These are phyloP conservation scores for Atherinosoma microstoma DNA, from an alignment of 2,797 vertebrate genomes.

Conservation along the genomic window DNA sequence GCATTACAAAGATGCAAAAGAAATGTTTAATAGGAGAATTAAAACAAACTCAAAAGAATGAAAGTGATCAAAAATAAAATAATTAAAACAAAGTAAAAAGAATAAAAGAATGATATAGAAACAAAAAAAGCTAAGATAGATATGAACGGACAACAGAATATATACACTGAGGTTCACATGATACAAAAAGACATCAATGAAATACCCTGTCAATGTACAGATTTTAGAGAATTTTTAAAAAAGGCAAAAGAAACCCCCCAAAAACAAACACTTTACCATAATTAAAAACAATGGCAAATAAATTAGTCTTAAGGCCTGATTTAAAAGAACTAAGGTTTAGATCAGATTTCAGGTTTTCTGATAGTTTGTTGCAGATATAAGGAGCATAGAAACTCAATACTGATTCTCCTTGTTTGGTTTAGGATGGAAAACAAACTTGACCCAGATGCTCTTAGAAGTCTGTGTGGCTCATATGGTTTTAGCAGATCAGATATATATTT, in stretches of 20 bases:
- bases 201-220: too few relatives aligned
- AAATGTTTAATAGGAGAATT: background rate
- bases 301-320: background rate
- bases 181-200: background rate
- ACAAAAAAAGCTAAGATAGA: background rate
- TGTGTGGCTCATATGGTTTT: background rate
- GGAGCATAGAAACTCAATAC: background rate
- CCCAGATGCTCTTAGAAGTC: background rate
- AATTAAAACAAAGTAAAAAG: background rate
- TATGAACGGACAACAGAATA: background rate
- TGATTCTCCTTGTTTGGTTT: background rate
- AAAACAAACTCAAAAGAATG: background rate
- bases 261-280: too few relatives aligned
- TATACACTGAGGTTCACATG: background rate
- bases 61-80: background rate
- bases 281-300: too few relatives aligned
- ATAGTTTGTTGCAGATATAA: background rate
- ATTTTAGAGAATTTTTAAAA: background rate
- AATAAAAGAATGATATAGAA: background rate
- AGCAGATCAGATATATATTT: background rate
- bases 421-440: background rate
- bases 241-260: too few relatives aligned
- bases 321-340: background rate
- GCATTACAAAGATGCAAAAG: background rate
- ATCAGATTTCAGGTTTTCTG: background rate